Evolutionary conservation across 2,113 vertebrate species (phyloP).

Genomic region (Eleginops maclovinus): DNA sequence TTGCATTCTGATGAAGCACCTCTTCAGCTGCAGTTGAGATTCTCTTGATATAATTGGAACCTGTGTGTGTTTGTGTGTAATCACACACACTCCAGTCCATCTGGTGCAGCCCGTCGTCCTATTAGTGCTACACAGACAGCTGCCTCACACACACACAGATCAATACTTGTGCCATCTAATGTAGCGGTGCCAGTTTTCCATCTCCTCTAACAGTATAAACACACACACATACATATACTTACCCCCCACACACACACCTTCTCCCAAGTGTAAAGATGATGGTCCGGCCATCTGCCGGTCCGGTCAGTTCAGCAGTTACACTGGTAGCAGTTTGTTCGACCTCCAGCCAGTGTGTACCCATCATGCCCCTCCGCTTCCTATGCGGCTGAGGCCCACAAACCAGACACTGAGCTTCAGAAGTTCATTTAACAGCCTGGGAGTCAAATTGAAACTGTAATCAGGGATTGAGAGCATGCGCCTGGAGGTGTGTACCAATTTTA

Average conservation of each 20-base stretch:
- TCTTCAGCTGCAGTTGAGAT: not conserved
- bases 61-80: slow-evolving; percentile 12
- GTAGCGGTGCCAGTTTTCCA: not conserved
- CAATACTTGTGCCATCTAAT: slow-evolving; percentile 4
- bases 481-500: too few relatives aligned
- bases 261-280: slow-evolving; percentile 26
- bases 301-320: not conserved
- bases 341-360: slow-evolving; percentile 34
- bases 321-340: not conserved
- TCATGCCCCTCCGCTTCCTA: slow-evolving; percentile 32
- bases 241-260: slow-evolving; percentile 14
- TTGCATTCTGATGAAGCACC: not conserved
- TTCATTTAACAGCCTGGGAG: not conserved
- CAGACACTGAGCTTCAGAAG: not conserved
- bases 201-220: not conserved
- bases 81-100: not conserved
- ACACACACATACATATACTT: slow-evolving; percentile 21
- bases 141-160: slow-evolving; percentile 5
- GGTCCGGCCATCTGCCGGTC: slow-evolving; percentile 32
- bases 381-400: not conserved
- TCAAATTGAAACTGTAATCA: not conserved
- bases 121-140: slow-evolving; percentile 12
- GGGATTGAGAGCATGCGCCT: not conserved
- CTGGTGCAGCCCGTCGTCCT: slow-evolving; percentile 30
- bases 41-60: not conserved